These are phyloP conservation scores for Phalangium opilio DNA, from an alignment of 2,888 invertebrate species.

Conservation along the genomic window DNA sequence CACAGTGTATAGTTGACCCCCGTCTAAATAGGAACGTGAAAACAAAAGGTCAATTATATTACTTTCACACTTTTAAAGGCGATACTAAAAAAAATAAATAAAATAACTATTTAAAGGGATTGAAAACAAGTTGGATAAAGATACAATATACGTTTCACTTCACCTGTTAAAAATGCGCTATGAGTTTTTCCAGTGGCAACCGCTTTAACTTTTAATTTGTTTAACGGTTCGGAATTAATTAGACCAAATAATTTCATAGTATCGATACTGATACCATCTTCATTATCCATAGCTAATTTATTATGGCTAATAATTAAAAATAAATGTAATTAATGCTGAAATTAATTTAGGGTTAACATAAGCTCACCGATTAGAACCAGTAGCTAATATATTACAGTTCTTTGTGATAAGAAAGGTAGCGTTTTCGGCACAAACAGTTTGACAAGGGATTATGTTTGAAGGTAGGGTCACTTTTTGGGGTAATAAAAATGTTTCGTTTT, in stretches of 20 bases:
- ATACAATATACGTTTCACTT: not conserved
- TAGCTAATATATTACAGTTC: constrained; percentile 6
- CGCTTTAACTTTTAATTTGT: not conserved
- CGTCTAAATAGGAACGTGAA: constrained; percentile 5
- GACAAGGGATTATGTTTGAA: constrained; percentile 2
- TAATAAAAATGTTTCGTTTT: constrained; percentile 4
- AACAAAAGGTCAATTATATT: not conserved
- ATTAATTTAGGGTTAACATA: not conserved
- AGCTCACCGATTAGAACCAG: constrained; percentile 15
- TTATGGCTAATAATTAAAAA: constrained; percentile 10
- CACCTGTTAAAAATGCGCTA: constrained; percentile 8
- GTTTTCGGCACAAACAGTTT: constrained; percentile 13
- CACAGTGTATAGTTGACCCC: constrained; percentile 8
- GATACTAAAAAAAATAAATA: not conserved
- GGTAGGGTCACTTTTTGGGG: constrained; percentile 8
- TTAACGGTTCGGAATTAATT: constrained; percentile 5
- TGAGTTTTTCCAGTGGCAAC: constrained; percentile 12
- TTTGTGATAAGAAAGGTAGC: constrained; percentile 12
- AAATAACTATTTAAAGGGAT: not conserved
- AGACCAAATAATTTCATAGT: constrained; percentile 5
- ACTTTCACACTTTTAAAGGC: not conserved
- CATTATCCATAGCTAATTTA: constrained; percentile 14
- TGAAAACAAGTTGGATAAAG: no score
- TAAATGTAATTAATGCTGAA: not conserved
- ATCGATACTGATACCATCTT: constrained; percentile 9